Evolutionary conservation across 2,113 vertebrate species (phyloP).

Genomic region (Mionectes macconnelli): DNA sequence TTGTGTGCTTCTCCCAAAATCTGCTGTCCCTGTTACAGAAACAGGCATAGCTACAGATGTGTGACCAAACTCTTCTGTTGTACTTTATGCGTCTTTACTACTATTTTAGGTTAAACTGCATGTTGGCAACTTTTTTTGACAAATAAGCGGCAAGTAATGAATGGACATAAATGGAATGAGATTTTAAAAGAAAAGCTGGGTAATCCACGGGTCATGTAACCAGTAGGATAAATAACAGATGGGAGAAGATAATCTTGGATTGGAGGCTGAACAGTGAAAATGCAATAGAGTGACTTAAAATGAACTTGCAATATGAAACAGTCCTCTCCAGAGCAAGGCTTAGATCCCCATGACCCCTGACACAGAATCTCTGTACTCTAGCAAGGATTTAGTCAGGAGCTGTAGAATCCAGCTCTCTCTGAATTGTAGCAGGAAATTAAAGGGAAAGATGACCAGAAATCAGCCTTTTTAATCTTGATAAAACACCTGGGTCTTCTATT

Average conservation of each 20-base stretch:
- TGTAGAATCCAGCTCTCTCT: not conserved
- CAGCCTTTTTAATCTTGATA: not conserved
- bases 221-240: constrained; percentile 59
- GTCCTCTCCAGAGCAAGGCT: not conserved
- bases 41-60: not conserved
- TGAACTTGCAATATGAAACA: not conserved
- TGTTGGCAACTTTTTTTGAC: not conserved
- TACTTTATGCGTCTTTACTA: not conserved
- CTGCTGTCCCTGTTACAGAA: not conserved
- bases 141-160: not conserved
- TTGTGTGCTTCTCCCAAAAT: not conserved
- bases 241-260: constrained; percentile 58
- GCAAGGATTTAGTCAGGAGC: not conserved
- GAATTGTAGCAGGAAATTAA: not conserved
- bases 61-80: not conserved
- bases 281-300: constrained; percentile 2
- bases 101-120: not conserved
- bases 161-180: not conserved
- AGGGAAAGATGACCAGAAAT: not conserved
- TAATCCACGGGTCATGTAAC: constrained; percentile 27
- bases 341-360: not conserved
- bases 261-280: constrained; percentile 18
- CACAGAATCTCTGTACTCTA: not conserved
- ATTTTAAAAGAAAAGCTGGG: constrained; percentile 24
- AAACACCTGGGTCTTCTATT: not conserved